Evolutionary conservation across 1,140 invertebrate species (phyloP).

Genomic region (Micrasema longulum): DNA sequence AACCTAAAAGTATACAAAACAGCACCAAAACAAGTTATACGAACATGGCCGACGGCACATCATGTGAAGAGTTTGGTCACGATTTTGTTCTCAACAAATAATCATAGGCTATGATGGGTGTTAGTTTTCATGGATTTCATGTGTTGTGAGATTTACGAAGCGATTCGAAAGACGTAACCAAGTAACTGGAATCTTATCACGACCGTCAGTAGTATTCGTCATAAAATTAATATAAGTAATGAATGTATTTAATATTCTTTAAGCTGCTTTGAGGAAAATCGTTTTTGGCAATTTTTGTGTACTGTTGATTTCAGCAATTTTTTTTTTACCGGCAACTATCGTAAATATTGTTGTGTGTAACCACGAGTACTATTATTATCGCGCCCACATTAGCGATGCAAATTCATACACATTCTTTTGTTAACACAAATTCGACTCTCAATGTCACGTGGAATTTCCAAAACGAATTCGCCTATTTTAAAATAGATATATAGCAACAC

Average conservation of each 20-base stretch:
- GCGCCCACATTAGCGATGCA: neutral
- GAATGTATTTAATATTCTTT: no score
- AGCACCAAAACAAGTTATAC: constrained; percentile 24
- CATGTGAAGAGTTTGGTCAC: constrained; percentile 20
- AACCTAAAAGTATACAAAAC: constrained; percentile 14
- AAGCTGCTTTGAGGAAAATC: no score
- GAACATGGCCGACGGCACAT: constrained; percentile 20
- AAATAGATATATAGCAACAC: no score
- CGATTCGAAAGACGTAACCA: neutral
- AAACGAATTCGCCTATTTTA: neutral
- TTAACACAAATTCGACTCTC: neutral
- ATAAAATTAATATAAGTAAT: no score
- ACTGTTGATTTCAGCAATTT: no score
- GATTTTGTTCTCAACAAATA: constrained; percentile 3
- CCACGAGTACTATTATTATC: constrained; percentile 8
- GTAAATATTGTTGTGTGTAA: neutral
- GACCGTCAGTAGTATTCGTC: no score
- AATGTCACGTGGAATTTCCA: constrained; percentile 8
- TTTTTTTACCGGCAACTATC: neutral
- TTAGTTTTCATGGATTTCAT: constrained; percentile 20
- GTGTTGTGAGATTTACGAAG: constrained; percentile 15
- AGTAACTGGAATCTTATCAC: neutral
- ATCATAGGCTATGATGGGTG: neutral
- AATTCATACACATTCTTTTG: constrained; percentile 1
- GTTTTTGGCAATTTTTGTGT: no score